Conservation (phyloP, 1,140 invertebrate genomes). For the Drosophila sulfurigaster region DNA sequence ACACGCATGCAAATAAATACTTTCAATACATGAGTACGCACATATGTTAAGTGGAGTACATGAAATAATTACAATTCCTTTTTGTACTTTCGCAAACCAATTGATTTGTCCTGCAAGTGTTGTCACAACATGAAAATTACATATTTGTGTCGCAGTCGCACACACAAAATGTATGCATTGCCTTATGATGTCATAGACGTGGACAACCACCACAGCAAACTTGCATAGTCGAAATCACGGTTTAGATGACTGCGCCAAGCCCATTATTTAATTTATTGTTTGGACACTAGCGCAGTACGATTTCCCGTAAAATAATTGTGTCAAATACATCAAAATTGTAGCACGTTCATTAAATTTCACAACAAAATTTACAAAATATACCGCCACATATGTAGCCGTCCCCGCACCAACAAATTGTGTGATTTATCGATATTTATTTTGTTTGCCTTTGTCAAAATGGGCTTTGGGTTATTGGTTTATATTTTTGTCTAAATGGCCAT, state of each 20-base stretch:
- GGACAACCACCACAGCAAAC: constrained; percentile 51
- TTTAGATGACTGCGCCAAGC: constrained; percentile 1
- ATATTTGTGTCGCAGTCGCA: constrained; percentile 58
- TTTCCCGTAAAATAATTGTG: constrained; percentile 13
- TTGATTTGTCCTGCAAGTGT: constrained; percentile 27
- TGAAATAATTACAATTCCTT: constrained; percentile 20
- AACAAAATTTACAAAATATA: constrained; percentile 56
- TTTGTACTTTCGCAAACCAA: constrained; percentile 13
- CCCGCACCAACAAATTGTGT: constrained; percentile 41
- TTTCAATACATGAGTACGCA: constrained; percentile 27
- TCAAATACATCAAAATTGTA: constrained; percentile 25
- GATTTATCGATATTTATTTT: constrained; percentile 42
- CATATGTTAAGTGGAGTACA: constrained; percentile 30
- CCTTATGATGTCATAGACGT: constrained; percentile 72
- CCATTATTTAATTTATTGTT: not conserved
- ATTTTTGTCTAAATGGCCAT: not conserved
- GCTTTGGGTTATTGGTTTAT: constrained; percentile 5
- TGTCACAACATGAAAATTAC: constrained; percentile 46
- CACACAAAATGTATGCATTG: constrained; percentile 66
- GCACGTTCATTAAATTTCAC: constrained; percentile 54
- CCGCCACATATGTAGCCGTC: constrained; percentile 54
- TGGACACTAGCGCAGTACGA: not conserved
- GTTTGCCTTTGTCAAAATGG: constrained; percentile 27
- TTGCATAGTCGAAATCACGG: constrained; percentile 34
- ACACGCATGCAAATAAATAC: constrained; percentile 26